Percentiles rank a stretch among this genome's conserved stretches.
These are phyloP conservation scores for Chironomus tentans DNA, from an alignment of 2,888 invertebrate genomes.

Conservation along the genomic window DNA sequence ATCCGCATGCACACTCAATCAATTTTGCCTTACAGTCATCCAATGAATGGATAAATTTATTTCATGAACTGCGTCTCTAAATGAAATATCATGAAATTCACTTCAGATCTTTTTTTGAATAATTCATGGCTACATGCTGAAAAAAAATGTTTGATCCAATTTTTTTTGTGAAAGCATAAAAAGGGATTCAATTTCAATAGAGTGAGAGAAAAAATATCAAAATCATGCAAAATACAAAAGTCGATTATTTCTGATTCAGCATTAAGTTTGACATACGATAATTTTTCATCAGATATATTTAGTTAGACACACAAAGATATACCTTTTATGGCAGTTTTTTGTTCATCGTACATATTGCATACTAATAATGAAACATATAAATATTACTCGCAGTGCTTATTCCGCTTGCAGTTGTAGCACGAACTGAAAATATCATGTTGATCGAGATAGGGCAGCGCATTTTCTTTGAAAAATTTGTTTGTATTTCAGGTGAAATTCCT, in stretches of 20 bases:
- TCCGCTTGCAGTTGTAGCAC: no score
- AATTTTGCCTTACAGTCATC: not conserved
- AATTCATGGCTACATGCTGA: no score
- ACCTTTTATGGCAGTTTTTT: not conserved
- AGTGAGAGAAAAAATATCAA: no score
- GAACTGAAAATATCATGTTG: no score
- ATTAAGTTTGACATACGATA: not conserved
- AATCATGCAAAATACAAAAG: not conserved
- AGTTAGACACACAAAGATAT: not conserved
- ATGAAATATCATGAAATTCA: no score
- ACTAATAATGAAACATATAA: no score
- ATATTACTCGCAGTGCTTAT: no score
- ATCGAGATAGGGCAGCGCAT: no score
- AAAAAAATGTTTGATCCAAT: not conserved
- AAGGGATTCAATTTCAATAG: not conserved
- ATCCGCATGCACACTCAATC: not conserved
- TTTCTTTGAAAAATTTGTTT: no score
- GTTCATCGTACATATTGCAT: not conserved
- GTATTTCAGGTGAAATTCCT: no score
- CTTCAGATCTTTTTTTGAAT: no score
- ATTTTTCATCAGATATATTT: not conserved
- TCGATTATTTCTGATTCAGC: not conserved
- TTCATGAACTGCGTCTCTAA: not conserved
- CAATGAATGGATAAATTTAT: not conserved
- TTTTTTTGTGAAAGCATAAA: not conserved